These are phyloP conservation scores for Copidosoma floridanum DNA, from an alignment of 1,140 invertebrate genomes.

Conservation along the genomic window DNA sequence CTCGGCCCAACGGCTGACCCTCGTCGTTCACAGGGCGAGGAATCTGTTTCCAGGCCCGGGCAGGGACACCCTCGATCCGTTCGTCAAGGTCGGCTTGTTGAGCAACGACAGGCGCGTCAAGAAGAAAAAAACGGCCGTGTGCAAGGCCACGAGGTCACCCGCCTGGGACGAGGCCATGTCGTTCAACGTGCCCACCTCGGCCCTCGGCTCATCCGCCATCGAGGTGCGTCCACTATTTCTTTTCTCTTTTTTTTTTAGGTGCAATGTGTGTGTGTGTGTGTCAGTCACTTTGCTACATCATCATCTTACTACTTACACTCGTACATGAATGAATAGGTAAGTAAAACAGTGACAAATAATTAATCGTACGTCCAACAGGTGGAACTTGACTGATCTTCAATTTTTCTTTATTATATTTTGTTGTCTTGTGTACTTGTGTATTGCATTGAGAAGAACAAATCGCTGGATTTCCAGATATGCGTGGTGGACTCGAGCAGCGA, in stretches of 20 bases:
- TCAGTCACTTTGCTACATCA: too few relatives aligned
- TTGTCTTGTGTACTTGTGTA: too few relatives aligned
- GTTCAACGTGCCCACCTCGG: slow-evolving; percentile 77
- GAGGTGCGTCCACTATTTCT: slow-evolving; percentile 60
- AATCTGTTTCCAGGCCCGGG: slow-evolving; percentile 71
- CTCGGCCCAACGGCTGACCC: slow-evolving; percentile 80
- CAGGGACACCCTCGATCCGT: slow-evolving; percentile 69
- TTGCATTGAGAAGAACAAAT: too few relatives aligned
- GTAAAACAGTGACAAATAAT: too few relatives aligned
- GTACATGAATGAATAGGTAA: too few relatives aligned
- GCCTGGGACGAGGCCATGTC: slow-evolving; percentile 93
- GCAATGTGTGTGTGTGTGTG: too few relatives aligned
- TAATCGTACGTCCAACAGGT: too few relatives aligned
- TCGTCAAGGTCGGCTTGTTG: slow-evolving; percentile 86
- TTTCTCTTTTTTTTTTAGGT: neutral
- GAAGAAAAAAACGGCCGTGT: slow-evolving; percentile 86
- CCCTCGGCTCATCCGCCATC: slow-evolving; percentile 69
- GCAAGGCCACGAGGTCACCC: slow-evolving; percentile 83
- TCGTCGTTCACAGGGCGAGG: slow-evolving; percentile 79
- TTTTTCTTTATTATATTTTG: too few relatives aligned
- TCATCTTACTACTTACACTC: too few relatives aligned
- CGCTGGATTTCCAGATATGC: slow-evolving; percentile 60
- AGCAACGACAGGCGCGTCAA: slow-evolving; percentile 84
- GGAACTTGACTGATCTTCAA: too few relatives aligned
- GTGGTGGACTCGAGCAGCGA: slow-evolving; percentile 64